phyloP scores from a whole-genome alignment of 2,797 vertebrate genomes.

The Pangasius larnaudii region DNA sequence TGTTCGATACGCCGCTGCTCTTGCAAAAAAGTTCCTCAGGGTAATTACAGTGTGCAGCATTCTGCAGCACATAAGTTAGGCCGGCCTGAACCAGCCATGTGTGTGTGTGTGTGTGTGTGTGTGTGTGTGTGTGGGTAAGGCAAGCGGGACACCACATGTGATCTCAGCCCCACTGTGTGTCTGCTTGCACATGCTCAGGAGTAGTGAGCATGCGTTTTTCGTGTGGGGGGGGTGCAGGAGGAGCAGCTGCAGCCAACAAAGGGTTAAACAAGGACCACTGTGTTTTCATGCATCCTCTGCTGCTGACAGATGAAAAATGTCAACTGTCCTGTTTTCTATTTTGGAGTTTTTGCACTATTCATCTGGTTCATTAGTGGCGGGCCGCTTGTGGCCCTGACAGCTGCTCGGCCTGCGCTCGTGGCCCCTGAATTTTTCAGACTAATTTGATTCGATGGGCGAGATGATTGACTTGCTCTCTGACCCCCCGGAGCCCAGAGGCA shows the following conservation, averaged over 20 bases:
- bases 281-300: constrained; percentile 99
- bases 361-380: constrained; percentile 99
- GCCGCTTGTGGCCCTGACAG: constrained; percentile 97
- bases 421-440: constrained; percentile 87
- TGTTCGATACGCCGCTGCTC: constrained; percentile 35
- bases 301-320: constrained; percentile 99
- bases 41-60: constrained; percentile 47
- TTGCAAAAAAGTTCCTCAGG: constrained; percentile 49
- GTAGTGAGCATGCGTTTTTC: constrained; percentile 22
- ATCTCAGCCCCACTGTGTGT: constrained; percentile 25
- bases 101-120: constrained; percentile 4
- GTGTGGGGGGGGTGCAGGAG: constrained; percentile 32
- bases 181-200: constrained; percentile 33
- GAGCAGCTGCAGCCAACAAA: constrained; percentile 78
- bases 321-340: constrained; percentile 99
- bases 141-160: constrained; percentile 36
- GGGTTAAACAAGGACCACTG: constrained; percentile 97
- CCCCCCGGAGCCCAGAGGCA: constrained; percentile 89
- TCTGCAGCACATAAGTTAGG: constrained; percentile 26
- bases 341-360: constrained; percentile 99
- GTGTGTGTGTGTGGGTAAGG: constrained; percentile 38
- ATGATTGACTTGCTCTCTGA: constrained; percentile 99
- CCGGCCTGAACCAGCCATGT: constrained; percentile 35
- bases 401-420: constrained; percentile 80
- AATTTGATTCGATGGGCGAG: constrained; percentile 92